Conservation (phyloP, 1,140 invertebrate genomes). For the Triops longicaudatus region DNA sequence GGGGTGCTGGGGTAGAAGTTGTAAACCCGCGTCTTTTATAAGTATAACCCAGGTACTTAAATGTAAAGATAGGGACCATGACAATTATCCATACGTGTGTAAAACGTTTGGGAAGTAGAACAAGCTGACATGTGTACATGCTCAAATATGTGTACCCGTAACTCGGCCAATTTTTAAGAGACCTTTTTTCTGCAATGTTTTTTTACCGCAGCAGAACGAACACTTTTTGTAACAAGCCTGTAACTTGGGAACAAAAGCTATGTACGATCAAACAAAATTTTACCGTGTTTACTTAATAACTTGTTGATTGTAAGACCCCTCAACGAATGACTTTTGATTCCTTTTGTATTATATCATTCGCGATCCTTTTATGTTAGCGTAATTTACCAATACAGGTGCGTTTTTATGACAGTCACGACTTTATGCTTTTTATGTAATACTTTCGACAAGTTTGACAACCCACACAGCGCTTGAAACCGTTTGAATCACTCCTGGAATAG, state of each 20-base stretch:
- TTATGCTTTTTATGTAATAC: too few relatives aligned
- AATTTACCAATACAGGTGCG: slow-evolving; percentile 7
- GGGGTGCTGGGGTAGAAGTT: neutral
- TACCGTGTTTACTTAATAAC: neutral
- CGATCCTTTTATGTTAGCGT: neutral
- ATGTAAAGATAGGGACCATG: neutral
- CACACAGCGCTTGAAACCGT: too few relatives aligned
- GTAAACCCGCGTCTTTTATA: neutral
- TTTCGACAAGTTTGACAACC: too few relatives aligned
- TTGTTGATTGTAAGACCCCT: neutral
- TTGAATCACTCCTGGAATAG: too few relatives aligned
- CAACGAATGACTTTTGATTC: neutral
- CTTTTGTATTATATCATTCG: slow-evolving; percentile 2
- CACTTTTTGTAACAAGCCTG: neutral
- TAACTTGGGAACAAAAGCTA: neutral
- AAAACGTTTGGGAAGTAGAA: neutral
- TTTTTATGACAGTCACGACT: neutral
- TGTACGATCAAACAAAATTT: neutral
- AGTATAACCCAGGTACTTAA: neutral
- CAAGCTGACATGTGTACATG: neutral
- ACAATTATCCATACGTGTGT: neutral
- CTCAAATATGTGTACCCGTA: slow-evolving; percentile 5
- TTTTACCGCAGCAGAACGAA: neutral
- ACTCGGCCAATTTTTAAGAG: neutral
- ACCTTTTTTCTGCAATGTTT: neutral